Base-by-base conservation (phyloP, 2,797 vertebrate species). In the Danio kyathit region DNA sequence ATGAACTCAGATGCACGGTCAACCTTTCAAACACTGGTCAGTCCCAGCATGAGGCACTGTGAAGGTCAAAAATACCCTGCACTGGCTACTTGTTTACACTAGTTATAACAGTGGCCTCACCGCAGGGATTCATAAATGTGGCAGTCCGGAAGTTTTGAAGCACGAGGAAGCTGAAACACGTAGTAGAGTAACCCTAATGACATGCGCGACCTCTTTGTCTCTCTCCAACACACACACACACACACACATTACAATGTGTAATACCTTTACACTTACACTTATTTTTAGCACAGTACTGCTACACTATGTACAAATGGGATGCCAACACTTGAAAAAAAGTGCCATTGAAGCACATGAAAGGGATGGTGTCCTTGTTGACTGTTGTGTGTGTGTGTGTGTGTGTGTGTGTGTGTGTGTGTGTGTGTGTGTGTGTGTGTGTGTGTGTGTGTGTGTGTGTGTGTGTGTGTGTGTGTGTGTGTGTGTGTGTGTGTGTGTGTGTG, bases 271-370 rank as follows among this genome's bases (percentile, higher is more conserved):
- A 87, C 89, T 93, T 92, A 92, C 88, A 88, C 74, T 89, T 94
- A 94, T 94, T 95, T 95, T 93, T 94, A 94, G 94, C 90, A 76
- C 93, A 93, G 93, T 95, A 90, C 90, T 92, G 93, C 94, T 92
- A 93, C 93, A 91, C 74, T 40, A 67, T 84, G 84, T 51, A 84
- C 81, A 64, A 75, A 57, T 79, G 88, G 88, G 89, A 88, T 88
- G 87, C 89, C 88, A 87, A 84, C 86, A 82, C 81, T 84, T 85
- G 90, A 92, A 90, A 89, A 89, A 29, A 83, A 82, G 87, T 83
- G 82, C 85, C 67, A 57, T 85, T 85, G 74, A 90, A 90, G 88
- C 84, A 87, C 86, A 85, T 89, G 88, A 87, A 86, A 89, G 89
- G 90, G 90, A 90, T 89, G 87, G 89, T 82, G 71, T 82, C 74